Base-by-base conservation (phyloP, 1,140 invertebrate genomes). In the Protaetia brevitarsis region DNA sequence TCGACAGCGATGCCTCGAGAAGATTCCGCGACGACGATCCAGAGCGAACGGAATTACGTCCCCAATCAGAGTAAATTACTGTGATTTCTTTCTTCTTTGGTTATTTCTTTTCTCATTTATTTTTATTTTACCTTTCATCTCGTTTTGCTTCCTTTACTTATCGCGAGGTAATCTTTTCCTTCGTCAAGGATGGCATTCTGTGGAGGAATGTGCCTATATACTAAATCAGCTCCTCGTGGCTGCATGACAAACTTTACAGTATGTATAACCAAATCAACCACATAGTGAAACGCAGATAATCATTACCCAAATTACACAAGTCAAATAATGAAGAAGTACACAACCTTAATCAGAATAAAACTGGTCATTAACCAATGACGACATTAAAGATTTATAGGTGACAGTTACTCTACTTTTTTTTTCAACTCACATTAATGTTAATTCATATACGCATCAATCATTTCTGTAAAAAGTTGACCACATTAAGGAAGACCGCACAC, bases 21-120 rank as follows among this genome's bases (percentile, higher is more conserved):
- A 51, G 41, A 51, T 51, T 51, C 41, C 41, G 19, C 41, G 19
- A 51, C 41, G 41, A 51, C 41, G 41, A 23, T 26, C 21, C 41
- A 51, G 41, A 51, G 26, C 41, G 41, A 51, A 51, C 41, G 41
- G 41, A 51, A 51, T 51, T 51, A 51, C 41, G 41, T 51, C 41
- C 19, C 41, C 41, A 51, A 51, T 51, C 41, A 51, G 41, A 51
- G 41, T 51, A 51, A 51, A 51, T 51, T 51, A 51, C 41, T 19
- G 41, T 51, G 41, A 51, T 8, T 19, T 51, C 41, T 19, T 51
- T 51, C 16, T n/a, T 26, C 41, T 19, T 51, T 23, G 41, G 21
- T 19, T 51, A 23, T 10, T 34, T 6, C 13, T n/a, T 34, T n/a
- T 34, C 6, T 51, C 41, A 10, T 51, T 51, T 51, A 23, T 51